These are phyloP conservation scores for Copidosoma floridanum DNA, from an alignment of 1,140 invertebrate species.

Conservation along the genomic window DNA sequence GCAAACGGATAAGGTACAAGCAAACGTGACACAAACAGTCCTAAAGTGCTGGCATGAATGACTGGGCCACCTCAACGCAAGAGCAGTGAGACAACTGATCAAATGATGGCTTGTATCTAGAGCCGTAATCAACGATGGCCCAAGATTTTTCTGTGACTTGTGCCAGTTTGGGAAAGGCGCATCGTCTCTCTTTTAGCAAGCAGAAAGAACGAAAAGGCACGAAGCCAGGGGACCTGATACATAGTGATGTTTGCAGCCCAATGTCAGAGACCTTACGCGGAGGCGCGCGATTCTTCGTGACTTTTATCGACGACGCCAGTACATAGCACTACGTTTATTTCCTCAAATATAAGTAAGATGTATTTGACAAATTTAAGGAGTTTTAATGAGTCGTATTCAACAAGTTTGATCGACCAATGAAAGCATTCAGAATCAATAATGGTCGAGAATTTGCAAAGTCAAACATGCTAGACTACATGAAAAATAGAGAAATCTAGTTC, in stretches of 20 bases:
- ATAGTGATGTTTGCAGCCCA: background rate
- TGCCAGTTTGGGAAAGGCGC: constrained; percentile 39
- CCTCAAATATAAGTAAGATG: background rate
- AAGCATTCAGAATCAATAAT: constrained; percentile 27
- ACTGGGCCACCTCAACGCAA: constrained; percentile 29
- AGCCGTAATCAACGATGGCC: constrained; percentile 13
- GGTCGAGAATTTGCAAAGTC: constrained; percentile 16
- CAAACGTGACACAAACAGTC: constrained; percentile 22
- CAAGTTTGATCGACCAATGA: too few species aligned
- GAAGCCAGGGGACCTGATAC: background rate
- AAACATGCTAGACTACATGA: background rate
- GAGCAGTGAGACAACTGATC: constrained; percentile 25
- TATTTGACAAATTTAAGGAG: too few species aligned
- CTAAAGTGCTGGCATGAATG: constrained; percentile 33
- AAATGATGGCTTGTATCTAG: constrained; percentile 25
- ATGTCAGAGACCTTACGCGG: background rate
- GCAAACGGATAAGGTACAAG: constrained; percentile 37
- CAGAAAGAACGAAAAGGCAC: too few species aligned
- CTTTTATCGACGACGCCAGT: background rate
- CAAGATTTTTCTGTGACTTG: constrained; percentile 33
- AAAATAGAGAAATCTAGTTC: constrained; percentile 13
- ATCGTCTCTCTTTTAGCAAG: constrained; percentile 36
- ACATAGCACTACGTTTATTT: background rate
- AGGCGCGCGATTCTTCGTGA: background rate
- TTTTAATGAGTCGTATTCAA: constrained; percentile 33